These are phyloP conservation scores for Esox masquinongy DNA, from an alignment of 2,797 vertebrate genomes.

Conservation along the genomic window DNA sequence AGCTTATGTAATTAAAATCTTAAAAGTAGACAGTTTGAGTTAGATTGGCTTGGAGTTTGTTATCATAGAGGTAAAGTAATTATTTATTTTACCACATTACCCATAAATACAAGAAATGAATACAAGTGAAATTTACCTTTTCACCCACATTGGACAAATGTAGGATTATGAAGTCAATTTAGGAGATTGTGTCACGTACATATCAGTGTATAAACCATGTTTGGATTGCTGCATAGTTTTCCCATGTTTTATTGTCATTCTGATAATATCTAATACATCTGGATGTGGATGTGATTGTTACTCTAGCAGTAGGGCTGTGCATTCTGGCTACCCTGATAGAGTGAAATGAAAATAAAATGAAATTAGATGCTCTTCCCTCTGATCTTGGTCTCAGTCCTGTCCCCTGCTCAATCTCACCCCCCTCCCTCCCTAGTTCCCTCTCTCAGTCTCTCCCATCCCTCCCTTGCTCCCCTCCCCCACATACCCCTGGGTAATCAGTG, in stretches of 20 bases:
- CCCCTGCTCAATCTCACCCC: slow-evolving; percentile 61
- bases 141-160: too few relatives aligned
- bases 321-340: slow-evolving; percentile 5
- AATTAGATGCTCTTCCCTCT: slow-evolving; percentile 68
- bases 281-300: neutral
- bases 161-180: too few relatives aligned
- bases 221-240: neutral
- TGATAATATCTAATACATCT: neutral
- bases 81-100: too few relatives aligned
- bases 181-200: too few relatives aligned
- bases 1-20: too few relatives aligned
- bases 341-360: slow-evolving; percentile 70
- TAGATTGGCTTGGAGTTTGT: too few relatives aligned
- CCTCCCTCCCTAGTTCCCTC: slow-evolving; percentile 9
- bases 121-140: too few relatives aligned
- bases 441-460: slow-evolving; percentile 8
- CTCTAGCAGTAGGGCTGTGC: too few relatives aligned
- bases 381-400: slow-evolving; percentile 66
- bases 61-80: too few relatives aligned
- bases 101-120: too few relatives aligned
- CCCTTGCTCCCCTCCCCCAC: slow-evolving; percentile 32
- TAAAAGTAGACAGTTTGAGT: too few relatives aligned
- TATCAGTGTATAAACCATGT: too few relatives aligned
- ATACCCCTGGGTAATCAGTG: slow-evolving; percentile 80
- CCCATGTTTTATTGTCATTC: neutral